Percentiles rank a stretch among this genome's conserved stretches.
phyloP scores from a whole-genome alignment of 1,140 invertebrate species.

The Drosophila sproati region DNA sequence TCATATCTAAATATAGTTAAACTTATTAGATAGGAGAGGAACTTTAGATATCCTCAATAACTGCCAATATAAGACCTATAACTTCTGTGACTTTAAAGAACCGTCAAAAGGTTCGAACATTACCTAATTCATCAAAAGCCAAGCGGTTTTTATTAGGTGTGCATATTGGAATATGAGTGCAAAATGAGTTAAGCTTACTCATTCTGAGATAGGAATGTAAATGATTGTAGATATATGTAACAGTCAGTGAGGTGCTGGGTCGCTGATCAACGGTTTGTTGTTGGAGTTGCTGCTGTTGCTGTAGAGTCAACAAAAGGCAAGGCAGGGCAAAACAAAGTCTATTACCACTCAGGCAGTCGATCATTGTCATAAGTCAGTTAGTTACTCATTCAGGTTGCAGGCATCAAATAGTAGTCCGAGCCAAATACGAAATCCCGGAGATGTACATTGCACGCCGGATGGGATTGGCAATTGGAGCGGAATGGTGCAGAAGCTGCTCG shows the following conservation, averaged over 20 bases:
- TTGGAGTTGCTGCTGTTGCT: not conserved
- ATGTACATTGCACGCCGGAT: constrained; percentile 11
- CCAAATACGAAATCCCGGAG: constrained; percentile 4
- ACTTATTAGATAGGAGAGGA: no score
- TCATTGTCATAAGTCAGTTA: not conserved
- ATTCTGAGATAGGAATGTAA: no score
- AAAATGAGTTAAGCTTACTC: no score
- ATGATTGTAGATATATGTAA: no score
- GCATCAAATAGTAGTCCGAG: constrained; percentile 9
- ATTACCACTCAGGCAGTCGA: constrained; percentile 14
- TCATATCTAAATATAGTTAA: no score
- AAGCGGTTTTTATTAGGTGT: no score
- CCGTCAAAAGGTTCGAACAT: no score
- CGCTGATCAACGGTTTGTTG: not conserved
- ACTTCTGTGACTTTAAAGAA: no score
- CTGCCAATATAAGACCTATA: no score
- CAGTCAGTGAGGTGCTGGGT: constrained; percentile 11
- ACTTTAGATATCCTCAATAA: no score
- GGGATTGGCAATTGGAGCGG: constrained; percentile 62
- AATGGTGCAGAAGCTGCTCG: constrained; percentile 85
- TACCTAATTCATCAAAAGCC: no score
- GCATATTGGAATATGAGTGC: no score
- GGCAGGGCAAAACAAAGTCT: not conserved
- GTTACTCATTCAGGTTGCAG: constrained; percentile 12
- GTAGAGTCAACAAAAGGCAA: constrained; percentile 4